Evolutionary conservation across 1,140 invertebrate genomes (phyloP), one percentile per base, ranked within the genome.

Genomic region (Steinernema feltiae): DNA sequence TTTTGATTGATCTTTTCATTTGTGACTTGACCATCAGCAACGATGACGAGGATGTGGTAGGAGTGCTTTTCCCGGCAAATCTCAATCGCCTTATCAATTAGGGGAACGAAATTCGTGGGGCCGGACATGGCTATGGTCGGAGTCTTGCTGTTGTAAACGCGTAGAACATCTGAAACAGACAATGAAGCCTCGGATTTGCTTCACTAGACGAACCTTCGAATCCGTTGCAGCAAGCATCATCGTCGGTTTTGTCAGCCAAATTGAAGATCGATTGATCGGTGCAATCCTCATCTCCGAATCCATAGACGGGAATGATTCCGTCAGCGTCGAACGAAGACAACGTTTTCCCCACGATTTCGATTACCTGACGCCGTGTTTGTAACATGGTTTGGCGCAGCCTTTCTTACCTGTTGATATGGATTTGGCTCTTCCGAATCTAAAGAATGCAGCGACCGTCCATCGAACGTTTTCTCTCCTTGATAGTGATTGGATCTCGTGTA

Each of bases 21-120:
- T 1, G 86, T 88, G 1, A 90, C 88, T 75, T 89, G 88, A 1
- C 89, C 89, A 78, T 89, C 89, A 30, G 89, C 88, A 31, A 89
- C 84, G 73, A 86, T 86, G 29, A 85, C 85, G 46, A 85, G 71
- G 78, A 85, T 85, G 73, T 85, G 85, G 48, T 85, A 86, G 3
- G 85, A 85, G 35, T 86, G 81, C 71, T 86, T 87, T 72, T 82
- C 77, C 76, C 85, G 83, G 12, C 88, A 87, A 63, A 89, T 89
- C 75, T 89, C 84, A 48, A 89, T 86, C 3, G 88, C 87, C 81
- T 86, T 85, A 69, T 86, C 79, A 76, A 89, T 89, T 24, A 89
- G 78, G 1, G 89, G 88, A 2, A 88, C 88, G 81, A 89, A 89
- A 77, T 88, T 89, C 30, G 89, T 89, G 1, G 78, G 86, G 72